Evolutionary conservation across 2,888 invertebrate species (phyloP), one percentile per base, ranked within the genome.

Genomic region (Piscicola geometra): DNA sequence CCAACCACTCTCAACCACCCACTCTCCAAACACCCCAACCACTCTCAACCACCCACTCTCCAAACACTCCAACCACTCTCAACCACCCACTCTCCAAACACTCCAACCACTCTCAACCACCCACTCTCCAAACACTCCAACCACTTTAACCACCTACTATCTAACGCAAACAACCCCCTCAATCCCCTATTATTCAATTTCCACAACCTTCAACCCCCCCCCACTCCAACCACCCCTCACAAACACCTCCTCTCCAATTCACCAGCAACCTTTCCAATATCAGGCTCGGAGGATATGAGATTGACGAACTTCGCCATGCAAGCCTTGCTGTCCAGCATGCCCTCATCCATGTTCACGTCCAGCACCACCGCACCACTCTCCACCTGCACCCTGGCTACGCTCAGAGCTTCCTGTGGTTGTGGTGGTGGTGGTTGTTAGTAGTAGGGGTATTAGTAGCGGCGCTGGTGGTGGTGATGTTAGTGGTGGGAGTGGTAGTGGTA

Each of bases 341-440:
- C 88, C 79, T 89, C 89, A 81, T 89, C 89, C 88, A 89, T 87
- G 82, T 89, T 89, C 68, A 89, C 87, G 80, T 89, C 89, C 35
- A 89, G 79, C 35, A 88, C 81, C 82, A 89, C 88, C 0, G 89
- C 89, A 67, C 89, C 89, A 80, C 86, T 87, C 81, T 88, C 88
- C 12, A 89, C 88, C 81, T 89, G 89, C 1, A 79, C 76, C 79
- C 88, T 88, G 28, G 89, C 88, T 74, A 89, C 83, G 28, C 81
- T 82, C 77, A 89, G 82, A 0, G 88, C 88, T 77, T 88, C 87
- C 87, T 88, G 80, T 41, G 15, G 41, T 41, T 9, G 41, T 41
- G 15, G 41, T 41, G 15, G 41, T 41, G 15, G 41, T 41, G 15
- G 41, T 41, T 9, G 41, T 41, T 41, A 41, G 41, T 41, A 41